Percentiles rank a stretch among this genome's conserved stretches.
Evolutionary conservation across 2,113 vertebrate species (phyloP).

Genomic region (Chaetodon auriga): DNA sequence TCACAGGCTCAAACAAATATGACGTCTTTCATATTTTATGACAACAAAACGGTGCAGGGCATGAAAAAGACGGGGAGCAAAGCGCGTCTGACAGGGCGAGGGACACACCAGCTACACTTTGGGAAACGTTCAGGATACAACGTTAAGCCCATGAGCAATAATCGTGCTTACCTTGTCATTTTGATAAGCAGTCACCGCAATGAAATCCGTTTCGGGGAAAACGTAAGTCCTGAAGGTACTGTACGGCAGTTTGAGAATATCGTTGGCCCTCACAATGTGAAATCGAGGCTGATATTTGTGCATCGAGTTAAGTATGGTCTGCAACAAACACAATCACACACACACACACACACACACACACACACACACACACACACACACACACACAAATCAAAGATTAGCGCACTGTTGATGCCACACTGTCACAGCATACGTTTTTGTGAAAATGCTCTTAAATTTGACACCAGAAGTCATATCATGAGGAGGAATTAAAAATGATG

Average conservation of each 20-base stretch:
- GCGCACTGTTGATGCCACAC: background rate
- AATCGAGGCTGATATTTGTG: conserved; percentile 99
- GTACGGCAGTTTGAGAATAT: conserved; percentile 97
- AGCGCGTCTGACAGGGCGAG: conserved; percentile 18
- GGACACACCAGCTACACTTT: background rate
- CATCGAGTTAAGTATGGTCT: conserved; percentile 99
- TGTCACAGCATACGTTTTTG: no score
- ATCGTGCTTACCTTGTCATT: conserved; percentile 94
- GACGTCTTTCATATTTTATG: conserved; percentile 78
- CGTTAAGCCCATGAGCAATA: background rate
- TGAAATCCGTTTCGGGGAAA: conserved; percentile 98
- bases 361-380: no score
- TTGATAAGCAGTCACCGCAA: conserved; percentile 98
- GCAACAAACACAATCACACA: conserved; percentile 61
- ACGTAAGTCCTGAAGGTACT: conserved; percentile 99
- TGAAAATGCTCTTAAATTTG: background rate
- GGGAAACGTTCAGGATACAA: background rate
- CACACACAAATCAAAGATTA: background rate
- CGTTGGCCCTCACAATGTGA: conserved; percentile 98
- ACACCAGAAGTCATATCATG: background rate
- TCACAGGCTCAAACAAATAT: conserved; percentile 50
- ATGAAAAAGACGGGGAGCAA: conserved; percentile 7
- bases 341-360: no score
- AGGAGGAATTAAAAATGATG: background rate
- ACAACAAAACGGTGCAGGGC: conserved; percentile 70